Conservation (phyloP, 2,797 vertebrate genomes). For the Strix occidentalis region DNA sequence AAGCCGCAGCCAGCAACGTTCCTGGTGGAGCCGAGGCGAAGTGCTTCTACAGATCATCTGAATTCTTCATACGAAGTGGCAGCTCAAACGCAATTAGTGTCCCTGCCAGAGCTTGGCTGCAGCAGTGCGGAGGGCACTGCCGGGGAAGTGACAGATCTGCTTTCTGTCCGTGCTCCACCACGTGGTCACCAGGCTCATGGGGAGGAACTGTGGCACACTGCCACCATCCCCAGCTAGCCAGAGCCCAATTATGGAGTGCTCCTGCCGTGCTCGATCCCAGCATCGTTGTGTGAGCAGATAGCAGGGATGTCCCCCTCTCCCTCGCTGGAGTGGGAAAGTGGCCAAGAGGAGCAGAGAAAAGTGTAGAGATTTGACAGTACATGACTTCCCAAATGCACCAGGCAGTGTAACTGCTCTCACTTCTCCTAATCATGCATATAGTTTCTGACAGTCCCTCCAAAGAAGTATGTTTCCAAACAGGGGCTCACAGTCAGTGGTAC, state of each 20-base stretch:
- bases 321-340: neutral
- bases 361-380: neutral
- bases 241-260: neutral
- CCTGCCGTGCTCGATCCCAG: neutral
- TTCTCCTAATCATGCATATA: neutral
- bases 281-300: rapidly evolving
- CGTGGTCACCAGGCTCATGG: rapidly evolving
- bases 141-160: neutral
- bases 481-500: neutral
- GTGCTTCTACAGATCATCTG: neutral
- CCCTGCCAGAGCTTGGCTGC: neutral
- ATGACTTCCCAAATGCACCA: neutral
- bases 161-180: neutral
- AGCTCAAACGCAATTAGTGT: neutral
- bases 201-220: neutral
- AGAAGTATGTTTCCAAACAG: neutral
- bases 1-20: neutral
- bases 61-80: neutral
- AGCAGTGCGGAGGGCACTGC: rapidly evolving
- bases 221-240: neutral
- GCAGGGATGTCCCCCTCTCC: neutral
- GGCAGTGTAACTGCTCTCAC: rapidly evolving
- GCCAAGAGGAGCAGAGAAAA: neutral
- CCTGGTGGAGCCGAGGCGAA: neutral
- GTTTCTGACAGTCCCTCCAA: neutral